Percentiles rank a stretch among this genome's conserved stretches.
Evolutionary conservation across 37 sponge, comb jelly and placozoan genomes (phyloP).

Genomic region (Lycopodina hypogea): DNA sequence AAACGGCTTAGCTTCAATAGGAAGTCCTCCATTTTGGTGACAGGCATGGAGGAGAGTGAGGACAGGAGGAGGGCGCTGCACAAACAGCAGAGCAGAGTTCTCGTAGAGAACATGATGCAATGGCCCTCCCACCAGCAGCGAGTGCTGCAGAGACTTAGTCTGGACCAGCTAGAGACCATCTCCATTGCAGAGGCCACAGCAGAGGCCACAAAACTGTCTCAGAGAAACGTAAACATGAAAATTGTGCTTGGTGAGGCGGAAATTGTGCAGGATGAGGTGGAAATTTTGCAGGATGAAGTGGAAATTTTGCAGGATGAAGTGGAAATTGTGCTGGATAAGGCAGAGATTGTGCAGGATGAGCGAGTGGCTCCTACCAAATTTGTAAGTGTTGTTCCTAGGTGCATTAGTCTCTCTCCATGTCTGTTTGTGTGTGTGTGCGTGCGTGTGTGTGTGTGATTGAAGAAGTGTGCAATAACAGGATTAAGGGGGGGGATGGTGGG

Average conservation of each 20-base stretch:
- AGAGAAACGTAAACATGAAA: background rate
- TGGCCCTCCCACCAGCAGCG: background rate
- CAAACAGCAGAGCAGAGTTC: slow-evolving; percentile 14
- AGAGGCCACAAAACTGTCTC: background rate
- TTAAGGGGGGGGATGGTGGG: too few species aligned
- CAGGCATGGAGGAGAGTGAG: background rate
- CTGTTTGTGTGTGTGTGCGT: too few species aligned
- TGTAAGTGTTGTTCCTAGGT: too few species aligned
- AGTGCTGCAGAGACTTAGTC: slow-evolving; percentile 8
- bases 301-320: background rate
- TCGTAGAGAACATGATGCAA: slow-evolving; percentile 32
- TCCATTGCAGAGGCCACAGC: background rate
- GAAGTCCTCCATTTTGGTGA: background rate
- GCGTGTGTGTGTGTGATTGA: too few species aligned
- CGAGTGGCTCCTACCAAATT: too few species aligned
- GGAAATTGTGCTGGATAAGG: background rate
- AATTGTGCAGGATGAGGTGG: background rate
- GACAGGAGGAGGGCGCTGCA: background rate
- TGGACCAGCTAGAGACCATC: background rate
- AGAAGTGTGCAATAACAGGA: too few species aligned
- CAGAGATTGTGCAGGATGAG: background rate
- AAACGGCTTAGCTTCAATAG: background rate
- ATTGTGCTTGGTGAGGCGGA: too few species aligned
- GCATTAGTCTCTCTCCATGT: too few species aligned
- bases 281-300: background rate